A percentile compares a stretch with the other conserved stretches of the same genome.
Conservation (phyloP, 2,888 invertebrate species). For the Eupithecia vulgata region DNA sequence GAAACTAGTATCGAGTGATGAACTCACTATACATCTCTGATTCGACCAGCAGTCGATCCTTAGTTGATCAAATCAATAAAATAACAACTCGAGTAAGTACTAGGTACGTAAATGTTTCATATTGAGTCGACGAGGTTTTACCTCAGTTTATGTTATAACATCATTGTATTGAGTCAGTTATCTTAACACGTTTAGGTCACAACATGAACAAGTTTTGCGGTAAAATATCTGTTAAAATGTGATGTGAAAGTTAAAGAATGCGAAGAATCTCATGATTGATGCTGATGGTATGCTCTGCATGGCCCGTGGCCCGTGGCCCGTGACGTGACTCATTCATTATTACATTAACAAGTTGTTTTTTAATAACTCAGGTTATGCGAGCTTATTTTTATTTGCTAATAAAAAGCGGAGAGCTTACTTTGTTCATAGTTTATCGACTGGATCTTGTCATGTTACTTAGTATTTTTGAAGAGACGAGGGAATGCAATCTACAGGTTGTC, state of each 20-base stretch:
- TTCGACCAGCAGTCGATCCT: no score
- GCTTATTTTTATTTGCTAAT: slow-evolving; percentile 8
- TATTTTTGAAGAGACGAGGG: no score
- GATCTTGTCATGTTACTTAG: no score
- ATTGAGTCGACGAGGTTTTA: no score
- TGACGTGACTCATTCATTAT: no score
- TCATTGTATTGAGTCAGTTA: not conserved
- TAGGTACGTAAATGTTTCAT: no score
- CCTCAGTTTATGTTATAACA: no score
- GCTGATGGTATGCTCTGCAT: slow-evolving; percentile 32
- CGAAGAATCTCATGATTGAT: slow-evolving; percentile 39
- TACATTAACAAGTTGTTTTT: slow-evolving; percentile 41
- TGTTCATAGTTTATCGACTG: not conserved
- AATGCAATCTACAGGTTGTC: no score
- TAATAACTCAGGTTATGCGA: slow-evolving; percentile 35
- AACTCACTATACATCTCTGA: no score
- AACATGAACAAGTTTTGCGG: slow-evolving; percentile 15
- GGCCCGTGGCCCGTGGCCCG: slow-evolving; percentile 39
- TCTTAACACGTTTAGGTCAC: not conserved
- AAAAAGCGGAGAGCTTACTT: not conserved
- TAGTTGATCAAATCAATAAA: no score
- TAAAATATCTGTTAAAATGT: slow-evolving; percentile 20
- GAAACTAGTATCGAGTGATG: no score
- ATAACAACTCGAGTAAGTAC: no score
- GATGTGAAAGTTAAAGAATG: slow-evolving; percentile 30